These are phyloP conservation scores for Gobio gobio DNA, from an alignment of 2,113 vertebrate genomes.

Conservation along the genomic window DNA sequence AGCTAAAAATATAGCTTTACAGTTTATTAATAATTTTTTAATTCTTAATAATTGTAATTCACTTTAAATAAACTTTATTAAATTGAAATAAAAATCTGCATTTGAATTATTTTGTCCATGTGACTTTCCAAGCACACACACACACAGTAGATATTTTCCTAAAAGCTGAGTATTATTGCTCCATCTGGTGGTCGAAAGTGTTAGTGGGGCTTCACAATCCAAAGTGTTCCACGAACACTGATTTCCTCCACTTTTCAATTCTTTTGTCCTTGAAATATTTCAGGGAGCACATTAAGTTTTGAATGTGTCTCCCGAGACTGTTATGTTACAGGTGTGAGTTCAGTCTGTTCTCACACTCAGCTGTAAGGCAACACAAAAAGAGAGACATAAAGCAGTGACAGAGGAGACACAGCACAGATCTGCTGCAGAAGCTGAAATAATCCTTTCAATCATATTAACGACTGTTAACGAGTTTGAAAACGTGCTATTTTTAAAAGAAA, in stretches of 20 bases:
- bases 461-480: neutral
- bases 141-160: neutral
- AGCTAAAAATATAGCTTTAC: no score
- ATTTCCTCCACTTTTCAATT: neutral
- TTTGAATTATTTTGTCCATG: neutral
- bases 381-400: conserved; percentile 21
- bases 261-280: conserved; percentile 10
- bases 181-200: conserved; percentile 19
- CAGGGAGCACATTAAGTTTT: neutral
- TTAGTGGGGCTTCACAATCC: neutral
- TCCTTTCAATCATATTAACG: conserved; percentile 11
- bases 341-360: conserved; percentile 26
- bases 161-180: neutral
- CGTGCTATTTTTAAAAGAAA: no score
- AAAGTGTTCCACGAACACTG: neutral
- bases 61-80: neutral
- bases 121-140: no score
- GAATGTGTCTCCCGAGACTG: neutral
- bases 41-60: neutral
- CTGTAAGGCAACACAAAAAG: conserved; percentile 17
- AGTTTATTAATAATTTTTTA: neutral
- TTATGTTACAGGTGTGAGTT: neutral
- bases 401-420: conserved; percentile 24
- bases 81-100: neutral
- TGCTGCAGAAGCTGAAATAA: neutral